Conservation (phyloP, 2,113 vertebrate species). For the Eleginops maclovinus region DNA sequence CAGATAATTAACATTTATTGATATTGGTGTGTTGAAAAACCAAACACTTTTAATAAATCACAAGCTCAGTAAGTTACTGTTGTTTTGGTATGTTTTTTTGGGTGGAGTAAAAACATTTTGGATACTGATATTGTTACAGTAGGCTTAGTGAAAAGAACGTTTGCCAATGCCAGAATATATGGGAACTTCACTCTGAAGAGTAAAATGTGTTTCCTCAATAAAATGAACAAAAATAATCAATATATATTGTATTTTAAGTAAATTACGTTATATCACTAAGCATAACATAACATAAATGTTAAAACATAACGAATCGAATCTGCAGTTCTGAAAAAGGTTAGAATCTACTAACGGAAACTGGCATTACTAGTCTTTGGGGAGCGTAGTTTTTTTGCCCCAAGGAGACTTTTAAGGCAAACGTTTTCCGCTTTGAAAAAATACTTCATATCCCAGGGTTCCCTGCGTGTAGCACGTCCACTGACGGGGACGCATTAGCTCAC, state of each 20-base stretch:
- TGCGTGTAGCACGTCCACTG: slow-evolving; percentile 34
- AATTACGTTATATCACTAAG: background rate
- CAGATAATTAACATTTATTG: background rate
- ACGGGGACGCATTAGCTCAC: slow-evolving; percentile 74
- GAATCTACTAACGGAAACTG: background rate
- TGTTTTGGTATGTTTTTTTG: background rate
- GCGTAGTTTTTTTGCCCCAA: slow-evolving; percentile 57
- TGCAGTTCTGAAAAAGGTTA: slow-evolving; percentile 48
- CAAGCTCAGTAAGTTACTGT: background rate
- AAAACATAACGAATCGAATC: slow-evolving; percentile 36
- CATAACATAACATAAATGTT: background rate
- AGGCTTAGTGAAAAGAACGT: background rate
- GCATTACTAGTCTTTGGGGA: background rate
- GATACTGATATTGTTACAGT: background rate
- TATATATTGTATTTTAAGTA: background rate
- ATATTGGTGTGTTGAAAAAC: slow-evolving; percentile 12
- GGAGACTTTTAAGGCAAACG: rapidly evolving
- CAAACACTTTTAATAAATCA: slow-evolving; percentile 31
- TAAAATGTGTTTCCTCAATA: background rate
- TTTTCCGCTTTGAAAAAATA: background rate
- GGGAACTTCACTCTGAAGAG: background rate
- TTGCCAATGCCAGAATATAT: background rate
- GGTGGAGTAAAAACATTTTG: too few relatives aligned
- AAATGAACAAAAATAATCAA: too few relatives aligned
- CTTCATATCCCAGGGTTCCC: slow-evolving; percentile 77